Percentiles rank a stretch among this genome's conserved stretches.
phyloP scores from a whole-genome alignment of 2,113 vertebrate genomes.

The Saccopteryx leptura region DNA sequence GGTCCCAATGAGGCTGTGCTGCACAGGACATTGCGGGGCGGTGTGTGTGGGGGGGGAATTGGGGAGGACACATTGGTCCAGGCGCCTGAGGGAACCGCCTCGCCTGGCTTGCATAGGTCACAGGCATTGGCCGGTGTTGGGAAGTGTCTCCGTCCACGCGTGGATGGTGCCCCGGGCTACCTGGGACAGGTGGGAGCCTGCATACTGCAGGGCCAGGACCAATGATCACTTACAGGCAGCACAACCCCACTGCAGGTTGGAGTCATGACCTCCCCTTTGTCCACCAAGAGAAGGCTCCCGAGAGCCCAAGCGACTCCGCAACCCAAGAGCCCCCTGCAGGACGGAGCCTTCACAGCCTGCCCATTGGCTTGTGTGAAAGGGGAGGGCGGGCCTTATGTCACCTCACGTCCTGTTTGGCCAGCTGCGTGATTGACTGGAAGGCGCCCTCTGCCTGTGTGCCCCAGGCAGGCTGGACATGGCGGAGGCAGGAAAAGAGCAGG shows the following conservation, averaged over 20 bases:
- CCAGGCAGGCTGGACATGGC: neutral
- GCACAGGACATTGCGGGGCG: neutral
- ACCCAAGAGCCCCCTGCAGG: no score
- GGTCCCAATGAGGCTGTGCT: neutral
- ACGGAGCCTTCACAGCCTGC: neutral
- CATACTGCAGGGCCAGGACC: neutral
- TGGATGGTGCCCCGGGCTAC: neutral
- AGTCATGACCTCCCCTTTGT: neutral
- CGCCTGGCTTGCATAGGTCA: neutral
- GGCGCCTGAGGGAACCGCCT: neutral
- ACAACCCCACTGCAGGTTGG: no score
- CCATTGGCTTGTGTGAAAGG: neutral
- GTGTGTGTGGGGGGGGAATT: no score
- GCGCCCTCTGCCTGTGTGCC: fast-evolving
- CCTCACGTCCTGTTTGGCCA: neutral
- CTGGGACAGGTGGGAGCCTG: neutral
- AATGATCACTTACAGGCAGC: no score
- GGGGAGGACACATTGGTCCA: neutral
- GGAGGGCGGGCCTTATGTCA: neutral
- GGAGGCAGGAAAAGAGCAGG: neutral
- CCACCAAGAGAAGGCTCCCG: fast-evolving
- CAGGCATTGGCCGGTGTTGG: neutral
- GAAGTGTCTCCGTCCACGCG: neutral
- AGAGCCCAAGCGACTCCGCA: fast-evolving
- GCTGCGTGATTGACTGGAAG: fast-evolving